Evolutionary conservation across 2,797 vertebrate species (phyloP).

Genomic region (Champsocephalus gunnari): DNA sequence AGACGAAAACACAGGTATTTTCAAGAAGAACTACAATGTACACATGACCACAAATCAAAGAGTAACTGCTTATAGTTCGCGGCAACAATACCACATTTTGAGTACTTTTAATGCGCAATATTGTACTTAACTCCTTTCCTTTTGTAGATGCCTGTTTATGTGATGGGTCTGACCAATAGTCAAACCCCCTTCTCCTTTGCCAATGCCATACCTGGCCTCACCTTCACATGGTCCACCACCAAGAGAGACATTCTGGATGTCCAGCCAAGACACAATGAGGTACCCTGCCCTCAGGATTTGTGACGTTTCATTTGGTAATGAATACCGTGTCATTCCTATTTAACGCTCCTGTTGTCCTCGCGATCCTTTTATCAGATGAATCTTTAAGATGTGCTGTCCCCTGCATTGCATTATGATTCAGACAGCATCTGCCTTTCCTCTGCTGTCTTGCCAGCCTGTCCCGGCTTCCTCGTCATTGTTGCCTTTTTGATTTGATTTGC

Average conservation of each 20-base stretch:
- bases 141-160: slow-evolving; percentile 93
- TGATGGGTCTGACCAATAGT: slow-evolving; percentile 92
- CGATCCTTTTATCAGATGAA: slow-evolving; percentile 59
- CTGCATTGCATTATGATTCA: slow-evolving; percentile 46
- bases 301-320: slow-evolving; percentile 22
- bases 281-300: slow-evolving; percentile 56
- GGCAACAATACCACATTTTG: background rate
- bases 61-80: background rate
- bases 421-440: slow-evolving; percentile 36
- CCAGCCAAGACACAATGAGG: slow-evolving; percentile 91
- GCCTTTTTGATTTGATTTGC: slow-evolving; percentile 66
- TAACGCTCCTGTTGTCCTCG: slow-evolving; percentile 36
- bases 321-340: slow-evolving; percentile 42
- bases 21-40: background rate
- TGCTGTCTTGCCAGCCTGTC: slow-evolving; percentile 31
- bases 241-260: slow-evolving; percentile 94
- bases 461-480: slow-evolving; percentile 38
- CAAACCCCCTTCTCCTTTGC: slow-evolving; percentile 96
- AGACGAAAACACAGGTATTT: slow-evolving; percentile 90
- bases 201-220: slow-evolving; percentile 88
- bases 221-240: slow-evolving; percentile 95
- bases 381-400: slow-evolving; percentile 41
- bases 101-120: background rate
- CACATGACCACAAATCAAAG: background rate
- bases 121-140: slow-evolving; percentile 8